Base-by-base conservation (phyloP, 1,140 invertebrate genomes). In the Drepana arcuata region DNA sequence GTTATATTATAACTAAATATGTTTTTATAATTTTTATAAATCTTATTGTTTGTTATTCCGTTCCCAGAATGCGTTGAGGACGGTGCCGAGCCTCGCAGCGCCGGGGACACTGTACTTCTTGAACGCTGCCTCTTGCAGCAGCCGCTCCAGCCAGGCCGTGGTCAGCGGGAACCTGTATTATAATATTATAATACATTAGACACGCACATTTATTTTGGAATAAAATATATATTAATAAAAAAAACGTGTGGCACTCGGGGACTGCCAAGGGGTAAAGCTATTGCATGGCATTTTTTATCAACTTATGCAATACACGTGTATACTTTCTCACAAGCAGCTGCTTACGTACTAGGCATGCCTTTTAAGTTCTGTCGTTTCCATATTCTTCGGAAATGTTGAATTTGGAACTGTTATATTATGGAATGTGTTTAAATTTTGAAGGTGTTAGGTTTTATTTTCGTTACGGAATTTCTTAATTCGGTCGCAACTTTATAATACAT, bases 111-210 rank as follows among this genome's bases (percentile, higher is more conserved):
- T 46, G 13, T 54, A 34, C 10, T 56, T 49, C 23, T 59, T 49
- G 34, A 59, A 58, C 14, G 9, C 41, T 5, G 50, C 26, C 14
- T 58, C 47, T 6, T 48, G 13, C 1, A 55, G 21, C n/a, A 71
- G 21, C 23, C 23, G 14, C 0, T 31, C 26, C 0, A 65, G n/a
- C 63, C 63, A 70, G 7, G 42, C 41, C 1, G 16, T 33, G n/a
- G 41, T 54, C 2, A 35, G 49, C 1, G 67, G 61, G 35, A 54
- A 67, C 16, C 67, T 70, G 39, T 16, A 46, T 42, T 2, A 28
- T n/a, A 27, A 12, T 23, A 37, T n/a, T 26, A 13, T 16, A 12
- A 14, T 26, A 39, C 16, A 23, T 25, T 10, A 25, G 10, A 7
- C 7, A 25, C 10, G 10, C 16, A 35, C 25, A 18, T 36, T 21